Percentiles rank a stretch among this genome's conserved stretches.
phyloP scores from a whole-genome alignment of 1,140 invertebrate genomes.

The Stegodyphus mimosarum region DNA sequence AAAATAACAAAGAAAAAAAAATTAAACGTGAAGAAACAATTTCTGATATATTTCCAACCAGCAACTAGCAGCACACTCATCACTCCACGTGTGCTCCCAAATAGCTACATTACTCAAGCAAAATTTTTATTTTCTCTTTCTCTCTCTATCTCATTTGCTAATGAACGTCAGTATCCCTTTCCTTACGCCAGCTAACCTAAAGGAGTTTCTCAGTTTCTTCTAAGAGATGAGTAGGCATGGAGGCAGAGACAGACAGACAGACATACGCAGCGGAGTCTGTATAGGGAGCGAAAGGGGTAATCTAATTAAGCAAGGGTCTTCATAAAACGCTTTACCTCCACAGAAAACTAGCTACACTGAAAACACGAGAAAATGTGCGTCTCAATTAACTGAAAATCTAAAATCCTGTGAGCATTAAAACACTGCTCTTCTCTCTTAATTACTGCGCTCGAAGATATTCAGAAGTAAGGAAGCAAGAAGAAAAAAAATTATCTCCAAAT shows the following conservation, averaged over 20 bases:
- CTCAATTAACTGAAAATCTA: background rate
- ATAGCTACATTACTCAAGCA: too few species aligned
- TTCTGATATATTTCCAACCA: too few species aligned
- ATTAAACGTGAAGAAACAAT: too few species aligned
- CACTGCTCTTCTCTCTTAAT: background rate
- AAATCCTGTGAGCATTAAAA: background rate
- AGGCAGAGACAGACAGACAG: background rate
- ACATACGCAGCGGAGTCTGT: background rate
- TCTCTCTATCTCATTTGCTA: too few species aligned
- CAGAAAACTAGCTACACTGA: background rate
- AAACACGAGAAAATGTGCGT: background rate
- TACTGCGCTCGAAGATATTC: background rate
- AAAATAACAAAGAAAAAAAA: too few species aligned
- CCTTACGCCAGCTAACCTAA: too few species aligned
- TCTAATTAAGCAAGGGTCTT: constrained; percentile 8
- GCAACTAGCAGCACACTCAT: too few species aligned
- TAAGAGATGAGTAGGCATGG: background rate
- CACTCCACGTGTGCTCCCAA: too few species aligned
- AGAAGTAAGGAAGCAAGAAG: background rate
- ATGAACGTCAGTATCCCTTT: too few species aligned
- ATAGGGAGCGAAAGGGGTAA: background rate
- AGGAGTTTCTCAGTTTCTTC: background rate
- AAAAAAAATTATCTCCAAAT: background rate
- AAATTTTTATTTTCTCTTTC: too few species aligned
- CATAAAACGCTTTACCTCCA: constrained; percentile 1